Percentiles rank a stretch among this genome's conserved stretches.
These are phyloP conservation scores for Lanius collurio DNA, from an alignment of 2,113 vertebrate species.

Conservation along the genomic window DNA sequence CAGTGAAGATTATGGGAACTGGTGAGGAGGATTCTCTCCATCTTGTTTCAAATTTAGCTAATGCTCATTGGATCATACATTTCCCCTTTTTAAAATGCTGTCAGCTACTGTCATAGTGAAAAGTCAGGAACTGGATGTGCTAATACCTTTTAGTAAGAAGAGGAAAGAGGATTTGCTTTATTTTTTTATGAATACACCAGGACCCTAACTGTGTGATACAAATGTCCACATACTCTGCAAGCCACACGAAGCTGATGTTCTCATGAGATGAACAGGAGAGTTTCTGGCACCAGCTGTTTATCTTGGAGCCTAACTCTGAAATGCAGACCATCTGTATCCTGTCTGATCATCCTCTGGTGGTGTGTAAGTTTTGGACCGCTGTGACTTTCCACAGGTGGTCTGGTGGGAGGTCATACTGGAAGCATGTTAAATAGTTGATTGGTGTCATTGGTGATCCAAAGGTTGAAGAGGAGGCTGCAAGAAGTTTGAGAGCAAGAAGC, in stretches of 20 bases:
- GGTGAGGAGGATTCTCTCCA: neutral
- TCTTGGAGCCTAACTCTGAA: neutral
- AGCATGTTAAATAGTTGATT: neutral
- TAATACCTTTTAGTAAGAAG: neutral
- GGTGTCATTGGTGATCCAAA: neutral
- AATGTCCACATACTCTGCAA: neutral
- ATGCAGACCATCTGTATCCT: neutral
- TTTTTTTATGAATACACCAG: neutral
- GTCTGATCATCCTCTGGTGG: neutral
- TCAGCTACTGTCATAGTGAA: neutral
- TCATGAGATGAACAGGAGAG: neutral
- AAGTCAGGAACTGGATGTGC: neutral
- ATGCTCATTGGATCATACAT: neutral
- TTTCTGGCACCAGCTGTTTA: neutral
- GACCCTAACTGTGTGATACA: neutral
- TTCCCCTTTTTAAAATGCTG: neutral
- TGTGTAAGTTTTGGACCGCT: neutral
- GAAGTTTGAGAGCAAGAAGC: neutral
- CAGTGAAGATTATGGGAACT: neutral
- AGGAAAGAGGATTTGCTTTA: neutral
- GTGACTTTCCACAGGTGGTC: neutral
- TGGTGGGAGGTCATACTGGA: neutral
- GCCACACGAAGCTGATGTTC: neutral
- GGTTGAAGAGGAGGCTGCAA: neutral
- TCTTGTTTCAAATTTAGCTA: conserved; percentile 27